These are phyloP conservation scores for Tragelaphus eurycerus DNA, from an alignment of 2,797 vertebrate genomes.

Conservation along the genomic window DNA sequence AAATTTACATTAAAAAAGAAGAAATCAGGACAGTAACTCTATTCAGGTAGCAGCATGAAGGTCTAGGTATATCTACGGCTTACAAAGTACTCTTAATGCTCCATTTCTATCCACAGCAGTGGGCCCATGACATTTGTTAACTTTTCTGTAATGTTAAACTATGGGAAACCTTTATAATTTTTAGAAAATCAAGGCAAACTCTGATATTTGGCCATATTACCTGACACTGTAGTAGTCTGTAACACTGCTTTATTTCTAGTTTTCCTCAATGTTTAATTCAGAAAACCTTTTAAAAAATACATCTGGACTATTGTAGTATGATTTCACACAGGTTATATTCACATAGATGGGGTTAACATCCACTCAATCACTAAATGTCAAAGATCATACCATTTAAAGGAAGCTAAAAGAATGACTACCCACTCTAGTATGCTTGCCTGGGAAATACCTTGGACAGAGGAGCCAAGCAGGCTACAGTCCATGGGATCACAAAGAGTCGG, in stretches of 20 bases:
- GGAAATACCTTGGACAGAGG: neutral
- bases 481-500: accelerated
- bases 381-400: neutral
- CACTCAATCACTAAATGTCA: neutral
- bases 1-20: neutral
- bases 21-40: neutral
- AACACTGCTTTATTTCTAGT: neutral
- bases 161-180: neutral
- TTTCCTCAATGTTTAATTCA: neutral
- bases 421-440: neutral
- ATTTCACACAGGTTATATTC: neutral
- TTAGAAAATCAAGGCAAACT: neutral
- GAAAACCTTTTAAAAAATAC: neutral
- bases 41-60: neutral
- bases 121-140: neutral
- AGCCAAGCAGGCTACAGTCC: neutral
- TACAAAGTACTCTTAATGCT: neutral
- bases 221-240: neutral
- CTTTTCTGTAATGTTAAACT: neutral
- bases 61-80: neutral
- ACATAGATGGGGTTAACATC: neutral
- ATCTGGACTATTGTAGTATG: neutral
- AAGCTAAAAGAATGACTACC: neutral
- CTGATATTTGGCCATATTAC: neutral
- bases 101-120: neutral